Evolutionary conservation across 2,888 invertebrate species (phyloP).

Genomic region (Xestia rhomboidea): DNA sequence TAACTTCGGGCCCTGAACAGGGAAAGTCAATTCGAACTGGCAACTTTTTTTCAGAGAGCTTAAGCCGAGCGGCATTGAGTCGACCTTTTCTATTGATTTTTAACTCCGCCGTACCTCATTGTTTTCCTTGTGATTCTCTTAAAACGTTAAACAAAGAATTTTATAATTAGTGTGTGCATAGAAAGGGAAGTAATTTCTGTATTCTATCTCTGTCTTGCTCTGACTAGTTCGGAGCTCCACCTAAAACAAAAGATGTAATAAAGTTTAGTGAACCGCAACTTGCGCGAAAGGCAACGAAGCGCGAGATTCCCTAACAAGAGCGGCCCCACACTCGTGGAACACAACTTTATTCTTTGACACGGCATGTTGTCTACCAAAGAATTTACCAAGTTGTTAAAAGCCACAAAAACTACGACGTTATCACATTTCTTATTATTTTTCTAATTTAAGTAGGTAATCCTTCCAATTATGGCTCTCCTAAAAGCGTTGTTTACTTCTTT

Average conservation of each 20-base stretch:
- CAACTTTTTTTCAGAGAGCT: slow-evolving; percentile 82
- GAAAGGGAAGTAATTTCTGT: slow-evolving; percentile 23
- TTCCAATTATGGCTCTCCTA: not conserved
- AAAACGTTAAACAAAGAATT: slow-evolving; percentile 59
- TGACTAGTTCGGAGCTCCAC: slow-evolving; percentile 56
- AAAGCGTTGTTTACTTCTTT: not conserved
- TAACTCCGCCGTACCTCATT: slow-evolving; percentile 68
- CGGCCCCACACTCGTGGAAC: slow-evolving; percentile 51
- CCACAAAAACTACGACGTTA: slow-evolving; percentile 4
- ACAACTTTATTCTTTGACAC: slow-evolving; percentile 60
- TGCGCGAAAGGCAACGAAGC: slow-evolving; percentile 71
- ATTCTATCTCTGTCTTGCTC: slow-evolving; percentile 42
- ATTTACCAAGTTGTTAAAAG: slow-evolving; percentile 30
- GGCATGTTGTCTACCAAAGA: slow-evolving; percentile 30
- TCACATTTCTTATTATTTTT: not conserved
- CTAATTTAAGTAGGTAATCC: not conserved
- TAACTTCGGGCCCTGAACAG: slow-evolving; percentile 81
- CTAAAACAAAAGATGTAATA: slow-evolving; percentile 75
- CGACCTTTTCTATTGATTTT: slow-evolving; percentile 77
- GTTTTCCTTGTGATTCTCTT: slow-evolving; percentile 66
- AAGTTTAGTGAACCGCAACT: slow-evolving; percentile 78
- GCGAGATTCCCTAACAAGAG: slow-evolving; percentile 69
- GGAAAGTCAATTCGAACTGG: slow-evolving; percentile 85
- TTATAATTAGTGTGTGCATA: slow-evolving; percentile 30
- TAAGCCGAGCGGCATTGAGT: slow-evolving; percentile 70